phyloP scores from a whole-genome alignment of 2,797 vertebrate species.

The Thamnophis elegans region DNA sequence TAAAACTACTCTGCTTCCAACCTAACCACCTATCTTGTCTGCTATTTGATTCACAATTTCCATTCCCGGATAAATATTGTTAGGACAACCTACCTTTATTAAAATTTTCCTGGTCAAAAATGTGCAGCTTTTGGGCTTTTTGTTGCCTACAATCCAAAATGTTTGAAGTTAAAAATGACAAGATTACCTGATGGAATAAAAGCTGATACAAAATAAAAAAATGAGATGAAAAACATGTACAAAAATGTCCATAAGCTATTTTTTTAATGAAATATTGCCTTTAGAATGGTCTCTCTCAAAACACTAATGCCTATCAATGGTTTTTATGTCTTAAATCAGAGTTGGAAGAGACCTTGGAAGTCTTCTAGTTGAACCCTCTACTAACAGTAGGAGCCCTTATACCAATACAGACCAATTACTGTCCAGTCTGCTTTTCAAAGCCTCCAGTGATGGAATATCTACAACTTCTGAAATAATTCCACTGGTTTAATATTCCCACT shows the following conservation, averaged over 20 bases:
- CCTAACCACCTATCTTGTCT: neutral
- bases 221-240: neutral
- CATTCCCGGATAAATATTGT: neutral
- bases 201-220: neutral
- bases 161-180: conserved; percentile 18
- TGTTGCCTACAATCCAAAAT: neutral
- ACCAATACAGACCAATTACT: neutral
- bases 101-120: conserved; percentile 3
- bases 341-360: neutral
- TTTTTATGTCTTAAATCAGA: conserved; percentile 8
- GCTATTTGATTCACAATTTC: neutral
- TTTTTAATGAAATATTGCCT: neutral
- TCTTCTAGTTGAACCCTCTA: neutral
- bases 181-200: conserved; percentile 11
- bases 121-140: fast-evolving
- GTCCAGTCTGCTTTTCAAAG: no score
- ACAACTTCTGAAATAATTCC: neutral
- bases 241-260: neutral
- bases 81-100: neutral
- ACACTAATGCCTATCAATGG: neutral
- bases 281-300: conserved; percentile 17
- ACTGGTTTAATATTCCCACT: no score
- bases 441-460: neutral
- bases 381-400: neutral
- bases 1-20: neutral